Evolutionary conservation across 2,113 vertebrate species (phyloP).

Genomic region (Ardeotis arabs): DNA sequence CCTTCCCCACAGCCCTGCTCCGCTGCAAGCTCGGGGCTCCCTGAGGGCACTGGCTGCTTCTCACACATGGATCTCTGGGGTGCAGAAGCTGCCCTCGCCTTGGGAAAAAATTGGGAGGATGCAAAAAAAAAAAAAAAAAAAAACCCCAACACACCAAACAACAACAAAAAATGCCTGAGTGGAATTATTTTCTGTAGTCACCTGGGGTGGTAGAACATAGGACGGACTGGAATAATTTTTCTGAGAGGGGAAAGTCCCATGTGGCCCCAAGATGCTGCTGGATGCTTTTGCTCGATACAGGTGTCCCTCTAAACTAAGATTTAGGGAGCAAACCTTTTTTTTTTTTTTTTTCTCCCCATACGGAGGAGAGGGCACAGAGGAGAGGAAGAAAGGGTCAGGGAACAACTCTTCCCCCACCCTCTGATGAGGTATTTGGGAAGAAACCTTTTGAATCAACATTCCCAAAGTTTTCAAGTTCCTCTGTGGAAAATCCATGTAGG

Average conservation of each 20-base stretch:
- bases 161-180: too few relatives aligned
- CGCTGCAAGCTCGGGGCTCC: neutral
- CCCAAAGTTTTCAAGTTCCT: slow-evolving; percentile 48
- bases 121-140: neutral
- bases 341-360: neutral
- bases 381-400: slow-evolving; percentile 23
- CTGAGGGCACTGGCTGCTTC: neutral
- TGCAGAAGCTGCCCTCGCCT: neutral
- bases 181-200: neutral
- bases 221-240: neutral
- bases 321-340: neutral
- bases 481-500: slow-evolving; percentile 45
- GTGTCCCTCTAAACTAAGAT: neutral
- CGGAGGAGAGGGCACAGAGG: neutral
- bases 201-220: neutral
- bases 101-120: neutral
- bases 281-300: neutral
- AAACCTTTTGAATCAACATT: slow-evolving; percentile 60
- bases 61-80: neutral
- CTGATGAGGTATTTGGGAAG: slow-evolving; percentile 51
- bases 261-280: neutral
- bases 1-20: neutral
- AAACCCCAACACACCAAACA: neutral
- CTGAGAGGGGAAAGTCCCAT: neutral
- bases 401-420: neutral